Evolutionary conservation across 64 coral and sea anemone species (phyloP).

Genomic region (Dendronephthya gigantea): DNA sequence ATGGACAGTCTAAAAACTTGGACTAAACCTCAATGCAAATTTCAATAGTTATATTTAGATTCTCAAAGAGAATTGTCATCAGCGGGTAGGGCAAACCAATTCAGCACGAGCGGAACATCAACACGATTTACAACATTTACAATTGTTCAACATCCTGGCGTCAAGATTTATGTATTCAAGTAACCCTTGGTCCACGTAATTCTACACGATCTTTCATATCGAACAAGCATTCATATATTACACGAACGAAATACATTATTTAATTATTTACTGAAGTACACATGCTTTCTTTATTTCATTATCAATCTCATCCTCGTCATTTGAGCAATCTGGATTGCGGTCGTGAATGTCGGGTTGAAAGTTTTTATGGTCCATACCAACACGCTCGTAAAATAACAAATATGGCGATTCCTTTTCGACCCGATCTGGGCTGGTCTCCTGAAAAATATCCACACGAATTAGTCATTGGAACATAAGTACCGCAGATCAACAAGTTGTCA

Average conservation of each 20-base stretch:
- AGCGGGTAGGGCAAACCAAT: too few species aligned
- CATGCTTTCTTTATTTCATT: slow-evolving; percentile 78
- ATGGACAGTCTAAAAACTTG: too few species aligned
- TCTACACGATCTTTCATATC: neutral
- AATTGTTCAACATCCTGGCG: too few species aligned
- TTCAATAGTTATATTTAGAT: too few species aligned
- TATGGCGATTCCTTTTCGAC: slow-evolving; percentile 83
- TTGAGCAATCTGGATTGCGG: slow-evolving; percentile 62
- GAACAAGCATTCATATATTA: neutral
- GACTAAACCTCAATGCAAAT: too few species aligned
- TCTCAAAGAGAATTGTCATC: too few species aligned
- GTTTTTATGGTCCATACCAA: slow-evolving; percentile 28
- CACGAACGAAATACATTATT: neutral
- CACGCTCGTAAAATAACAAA: slow-evolving; percentile 82
- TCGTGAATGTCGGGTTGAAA: slow-evolving; percentile 68
- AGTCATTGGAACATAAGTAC: neutral
- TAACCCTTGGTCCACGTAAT: neutral
- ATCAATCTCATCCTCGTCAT: slow-evolving; percentile 80
- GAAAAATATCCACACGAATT: neutral
- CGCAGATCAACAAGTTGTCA: too few species aligned
- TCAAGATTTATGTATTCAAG: too few species aligned
- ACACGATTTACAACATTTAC: too few species aligned
- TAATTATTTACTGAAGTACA: slow-evolving; percentile 46
- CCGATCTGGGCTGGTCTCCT: slow-evolving; percentile 65
- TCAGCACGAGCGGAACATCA: too few species aligned